phyloP scores from a whole-genome alignment of 1,140 invertebrate genomes.

The Oryzaephilus surinamensis region DNA sequence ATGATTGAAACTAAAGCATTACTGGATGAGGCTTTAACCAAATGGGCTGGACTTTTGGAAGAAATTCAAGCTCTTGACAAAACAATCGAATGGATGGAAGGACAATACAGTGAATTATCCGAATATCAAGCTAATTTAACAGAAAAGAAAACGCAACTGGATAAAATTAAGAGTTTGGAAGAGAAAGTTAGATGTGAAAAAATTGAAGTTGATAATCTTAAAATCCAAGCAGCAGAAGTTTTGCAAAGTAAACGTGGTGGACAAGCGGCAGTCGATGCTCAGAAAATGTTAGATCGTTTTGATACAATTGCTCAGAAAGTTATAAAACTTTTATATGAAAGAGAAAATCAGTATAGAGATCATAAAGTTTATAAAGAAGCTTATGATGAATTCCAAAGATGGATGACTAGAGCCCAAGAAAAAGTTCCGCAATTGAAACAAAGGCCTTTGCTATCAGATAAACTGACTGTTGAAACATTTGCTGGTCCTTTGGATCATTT shows the following conservation, averaged over 20 bases:
- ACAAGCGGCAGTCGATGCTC: slow-evolving; percentile 70
- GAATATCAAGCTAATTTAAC: slow-evolving; percentile 68
- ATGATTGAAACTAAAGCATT: slow-evolving; percentile 83
- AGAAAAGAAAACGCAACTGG: slow-evolving; percentile 76
- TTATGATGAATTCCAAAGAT: slow-evolving; percentile 74
- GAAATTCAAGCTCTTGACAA: slow-evolving; percentile 78
- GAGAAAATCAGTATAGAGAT: slow-evolving; percentile 78
- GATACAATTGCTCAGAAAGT: slow-evolving; percentile 59
- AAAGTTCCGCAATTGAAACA: slow-evolving; percentile 82
- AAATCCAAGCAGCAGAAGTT: slow-evolving; percentile 79
- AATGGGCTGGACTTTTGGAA: slow-evolving; percentile 80
- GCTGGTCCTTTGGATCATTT: slow-evolving; percentile 75
- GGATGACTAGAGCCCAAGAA: slow-evolving; percentile 75
- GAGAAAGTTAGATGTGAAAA: slow-evolving; percentile 86
- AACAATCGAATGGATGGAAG: slow-evolving; percentile 67
- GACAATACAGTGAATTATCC: slow-evolving; percentile 57
- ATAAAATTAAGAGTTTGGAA: slow-evolving; percentile 73
- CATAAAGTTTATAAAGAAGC: slow-evolving; percentile 82
- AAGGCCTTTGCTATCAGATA: slow-evolving; percentile 68
- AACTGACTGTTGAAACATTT: slow-evolving; percentile 77
- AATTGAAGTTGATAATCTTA: slow-evolving; percentile 82
- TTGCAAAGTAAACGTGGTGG: slow-evolving; percentile 73
- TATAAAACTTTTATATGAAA: slow-evolving; percentile 61
- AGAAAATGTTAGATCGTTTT: slow-evolving; percentile 72
- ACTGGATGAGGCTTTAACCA: slow-evolving; percentile 80